These are phyloP conservation scores for Erebia epiphron DNA, from an alignment of 2,888 invertebrate genomes.

Conservation along the genomic window DNA sequence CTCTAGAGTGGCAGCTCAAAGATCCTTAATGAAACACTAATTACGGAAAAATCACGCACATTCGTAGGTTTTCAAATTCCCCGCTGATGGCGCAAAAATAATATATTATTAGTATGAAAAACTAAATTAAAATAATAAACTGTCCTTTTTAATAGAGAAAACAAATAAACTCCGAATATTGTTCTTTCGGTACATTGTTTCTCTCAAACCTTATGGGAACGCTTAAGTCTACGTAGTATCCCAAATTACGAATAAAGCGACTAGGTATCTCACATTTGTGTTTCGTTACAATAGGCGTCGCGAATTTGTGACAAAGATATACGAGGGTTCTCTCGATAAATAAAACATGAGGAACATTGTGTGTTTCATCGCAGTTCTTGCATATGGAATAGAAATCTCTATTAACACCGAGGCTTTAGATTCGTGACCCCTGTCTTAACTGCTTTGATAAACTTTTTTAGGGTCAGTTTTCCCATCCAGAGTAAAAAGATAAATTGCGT, in stretches of 20 bases:
- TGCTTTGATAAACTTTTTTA: constrained; percentile 1
- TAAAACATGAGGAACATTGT: constrained; percentile 25
- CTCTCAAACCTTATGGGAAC: constrained; percentile 8
- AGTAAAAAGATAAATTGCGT: neutral
- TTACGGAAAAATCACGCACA: neutral
- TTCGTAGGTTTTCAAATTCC: neutral
- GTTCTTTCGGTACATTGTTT: constrained; percentile 8
- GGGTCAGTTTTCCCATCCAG: neutral
- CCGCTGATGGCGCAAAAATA: neutral
- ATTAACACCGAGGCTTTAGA: neutral
- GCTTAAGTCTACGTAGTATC: neutral
- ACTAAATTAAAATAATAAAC: neutral
- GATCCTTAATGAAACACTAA: too few species aligned
- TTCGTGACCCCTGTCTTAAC: constrained; percentile 1
- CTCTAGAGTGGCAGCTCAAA: too few species aligned
- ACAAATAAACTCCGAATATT: neutral
- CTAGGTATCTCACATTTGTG: constrained; percentile 16
- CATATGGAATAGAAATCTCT: constrained; percentile 17
- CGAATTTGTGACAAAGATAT: constrained; percentile 20
- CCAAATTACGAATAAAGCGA: constrained; percentile 5
- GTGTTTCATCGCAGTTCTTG: constrained; percentile 22
- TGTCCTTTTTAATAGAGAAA: neutral
- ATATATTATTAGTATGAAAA: neutral
- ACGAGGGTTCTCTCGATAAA: constrained; percentile 22
- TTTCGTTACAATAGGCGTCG: constrained; percentile 24